A percentile compares a stretch with the other conserved stretches of the same genome.
Conservation (phyloP, 30 jellyfish, hydroid and myxozoan species). For the Turritopsis rubra region DNA sequence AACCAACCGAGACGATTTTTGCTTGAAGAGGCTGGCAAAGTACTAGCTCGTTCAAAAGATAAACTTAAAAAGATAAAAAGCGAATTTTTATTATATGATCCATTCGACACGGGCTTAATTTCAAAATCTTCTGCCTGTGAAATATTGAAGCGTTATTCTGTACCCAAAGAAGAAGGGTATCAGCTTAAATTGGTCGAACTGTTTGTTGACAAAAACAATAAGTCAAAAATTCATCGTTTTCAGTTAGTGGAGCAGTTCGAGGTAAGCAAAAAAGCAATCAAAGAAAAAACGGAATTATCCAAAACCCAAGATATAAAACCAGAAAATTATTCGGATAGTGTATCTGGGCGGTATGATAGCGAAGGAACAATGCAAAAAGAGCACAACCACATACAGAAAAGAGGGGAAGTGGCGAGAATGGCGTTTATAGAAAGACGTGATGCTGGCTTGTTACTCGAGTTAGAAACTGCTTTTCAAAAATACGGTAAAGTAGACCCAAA, state of each 20-base stretch:
- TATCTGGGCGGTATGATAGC: conserved; percentile 21
- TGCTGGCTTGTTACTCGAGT: conserved; percentile 18
- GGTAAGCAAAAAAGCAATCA: not conserved
- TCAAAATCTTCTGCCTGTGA: conserved; percentile 12
- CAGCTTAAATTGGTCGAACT: conserved; percentile 12
- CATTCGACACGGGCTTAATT: conserved; percentile 17
- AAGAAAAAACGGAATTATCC: not conserved
- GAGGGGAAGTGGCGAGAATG: conserved; percentile 14
- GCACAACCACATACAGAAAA: not conserved
- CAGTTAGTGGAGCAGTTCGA: conserved; percentile 14
- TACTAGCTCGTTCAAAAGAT: conserved; percentile 21
- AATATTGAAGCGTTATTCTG: conserved; percentile 15
- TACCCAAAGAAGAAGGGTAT: conserved; percentile 11
- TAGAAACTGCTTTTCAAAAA: conserved; percentile 10
- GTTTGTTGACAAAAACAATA: not conserved
- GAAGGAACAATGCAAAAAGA: not conserved
- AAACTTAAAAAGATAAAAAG: conserved; percentile 1
- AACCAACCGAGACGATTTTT: not conserved
- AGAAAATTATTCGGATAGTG: not conserved
- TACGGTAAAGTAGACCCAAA: conserved; percentile 12
- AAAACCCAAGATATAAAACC: not conserved
- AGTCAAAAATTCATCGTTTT: not conserved
- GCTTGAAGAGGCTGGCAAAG: conserved; percentile 23
- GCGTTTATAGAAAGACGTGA: conserved; percentile 24
- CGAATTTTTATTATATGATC: conserved; percentile 22